Evolutionary conservation across 2,888 invertebrate species (phyloP), one percentile per base, ranked within the genome.

Genomic region (Drosophila fulvimacula): DNA sequence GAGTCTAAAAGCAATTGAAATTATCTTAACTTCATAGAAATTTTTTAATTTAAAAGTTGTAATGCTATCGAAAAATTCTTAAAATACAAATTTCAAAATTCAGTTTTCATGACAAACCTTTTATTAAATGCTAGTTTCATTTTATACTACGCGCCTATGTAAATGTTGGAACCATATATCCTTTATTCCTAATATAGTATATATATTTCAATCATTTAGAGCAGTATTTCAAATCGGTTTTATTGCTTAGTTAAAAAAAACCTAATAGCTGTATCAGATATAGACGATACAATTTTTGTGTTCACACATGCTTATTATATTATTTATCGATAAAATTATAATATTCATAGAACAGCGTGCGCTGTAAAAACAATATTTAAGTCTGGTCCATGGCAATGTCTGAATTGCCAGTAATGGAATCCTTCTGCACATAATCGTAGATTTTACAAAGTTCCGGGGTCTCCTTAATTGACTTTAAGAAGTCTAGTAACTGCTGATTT

Each of bases 401-500:
- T 51, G 88, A 79, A 66, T 85, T 91, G 72, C 90, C 92, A 53
- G 89, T 83, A 59, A 93, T 92, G 30, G 96, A 95, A 93, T 97
- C 97, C 93, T 96, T 96, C 89, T 97, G 95, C 88, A 99, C 97
- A 44, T 96, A 95, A 90, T 99, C 98, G 93, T 97, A 99, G 86
- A 98, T 96, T 52, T 96, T 95, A 91, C 96, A 96, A 80, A 99
- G 93, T 84, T 99, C 99, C 5, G 96, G 94, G 76, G 97, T 96
- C 65, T 96, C 95, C 93, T 97, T 98, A 86, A 99, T 98, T 91
- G 97, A 97, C 64, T 96, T 95, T 78, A 98, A 95, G 92, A 99
- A 98, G 92, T 99, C 98, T 93, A 96, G 96, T 90, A 99, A 93
- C 89, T 97, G 96, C 75, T 98, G 98, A 93, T 98, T 98, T 94